Base-by-base conservation (phyloP, 2,113 vertebrate genomes). In the Cyprichromis sp. region DNA sequence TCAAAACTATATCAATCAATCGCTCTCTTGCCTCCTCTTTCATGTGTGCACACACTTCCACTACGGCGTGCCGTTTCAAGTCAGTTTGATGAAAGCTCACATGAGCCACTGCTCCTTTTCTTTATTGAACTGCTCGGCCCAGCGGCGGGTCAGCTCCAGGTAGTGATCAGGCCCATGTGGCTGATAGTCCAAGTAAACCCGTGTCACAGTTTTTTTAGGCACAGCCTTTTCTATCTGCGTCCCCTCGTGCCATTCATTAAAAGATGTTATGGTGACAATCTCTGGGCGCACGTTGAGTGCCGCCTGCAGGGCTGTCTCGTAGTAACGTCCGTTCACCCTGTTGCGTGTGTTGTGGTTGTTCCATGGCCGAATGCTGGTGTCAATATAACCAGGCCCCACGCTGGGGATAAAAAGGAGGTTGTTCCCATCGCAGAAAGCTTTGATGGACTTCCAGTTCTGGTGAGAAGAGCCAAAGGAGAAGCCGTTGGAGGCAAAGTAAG, bases 211-310 rank as follows among this genome's bases (percentile, higher is more conserved):
- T 93, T 98, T 98, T 89, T 97, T 98, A 19, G 97, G 97, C 84
- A 96, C 57, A 1, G 98, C 97, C 88, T 95, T 97, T 93, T 98
- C 97, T 2, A 98, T 98, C 96, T 98, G 98, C 8, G 98, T 98
- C 71, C 98, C 98, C 85, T 98, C 98, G 0, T 98, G 98, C 98
- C 98, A 98, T 82, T 98, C 97, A 0, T 98, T 98, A 91, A 98
- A 98, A 3, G 98, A 98, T 0, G 97, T 98, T 84, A 98, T 97
- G 42, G 97, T 97, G 82, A 98, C 96, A 0, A 98, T 95, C 79
- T 98, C 98, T 0, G 98, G 98, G 82, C 97, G 95, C 34, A 96
- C 97, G 0, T 93, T 96, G 57, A 98, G 95, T 6, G 98, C 97
- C 0, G 97, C 97, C 94, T 98, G 98, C 89, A 98, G 94, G 71